Base-by-base conservation (phyloP, 2,113 vertebrate species). In the Corythornis madagascariensis region DNA sequence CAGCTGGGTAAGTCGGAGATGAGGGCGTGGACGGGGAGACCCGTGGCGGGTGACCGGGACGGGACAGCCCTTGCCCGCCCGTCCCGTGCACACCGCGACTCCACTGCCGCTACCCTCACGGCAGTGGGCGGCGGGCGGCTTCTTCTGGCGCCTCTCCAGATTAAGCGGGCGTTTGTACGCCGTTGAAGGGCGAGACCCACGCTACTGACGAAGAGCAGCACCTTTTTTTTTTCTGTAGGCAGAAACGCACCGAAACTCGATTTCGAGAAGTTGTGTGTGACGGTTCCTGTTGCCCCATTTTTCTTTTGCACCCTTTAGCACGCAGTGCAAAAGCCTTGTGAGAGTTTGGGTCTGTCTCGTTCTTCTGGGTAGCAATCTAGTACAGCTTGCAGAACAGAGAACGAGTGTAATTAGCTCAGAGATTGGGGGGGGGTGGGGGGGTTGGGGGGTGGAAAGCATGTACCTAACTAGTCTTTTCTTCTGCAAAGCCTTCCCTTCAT, bases 1-100 rank as follows among this genome's bases (percentile, higher is more conserved):
- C 88, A 96, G 88, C 80, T 98, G 75, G 98, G 98, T 99, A 94
- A 98, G 98, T 98, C 10, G 17, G 73, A 19, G 38, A 64, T 9
- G 42, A 25, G 66, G 64, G 22, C 26, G 43, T 26, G 60, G 90
- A 78, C 15, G 52, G 53, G 38, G 7, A 16, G 45, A 12, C 38
- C 38, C 10, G 47, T 11, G 47, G 47, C 11, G 47, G 47, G 47
- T 48, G 47, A 48, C 47, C 47, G 17, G 35, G 64, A 43, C 20
- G 9, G 56, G 42, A 53, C 28, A 17, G 52, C 29, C 19, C 24
- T 20, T 15, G 43, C 47, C 15, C 9, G 77, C 55, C 17, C 8
- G 81, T 16, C 13, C 9, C 33, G 38, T 7, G 40, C 56, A 0
- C 63, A 6, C 10, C 45, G 65, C 28, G 17, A 64, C 73, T 45